Evolutionary conservation across 2,888 invertebrate species (phyloP), one percentile per base, ranked within the genome.

Genomic region (Tridacna gigas): DNA sequence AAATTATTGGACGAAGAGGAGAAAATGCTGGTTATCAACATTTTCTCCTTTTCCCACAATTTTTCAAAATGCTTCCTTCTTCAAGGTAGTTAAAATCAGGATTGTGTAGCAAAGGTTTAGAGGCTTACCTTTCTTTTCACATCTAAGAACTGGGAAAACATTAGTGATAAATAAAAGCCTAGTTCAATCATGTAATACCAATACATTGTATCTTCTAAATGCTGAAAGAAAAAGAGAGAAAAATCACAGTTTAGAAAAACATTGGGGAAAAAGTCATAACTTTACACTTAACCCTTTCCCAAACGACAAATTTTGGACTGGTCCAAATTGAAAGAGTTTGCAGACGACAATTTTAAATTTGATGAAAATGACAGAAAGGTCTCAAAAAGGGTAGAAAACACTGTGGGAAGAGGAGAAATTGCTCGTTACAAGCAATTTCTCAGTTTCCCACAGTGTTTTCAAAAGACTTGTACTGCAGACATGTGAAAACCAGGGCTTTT

Each of bases 141-240:
- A 95, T 99, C 99, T 95, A 97, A 97, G 95, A 98, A 98, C 95
- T 99, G 98, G 25, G 98, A 97, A 86, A 98, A 96, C 87, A 94
- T 97, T 82, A 99, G 96, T 25, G 99, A 97, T 97, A 98, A 98
- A 95, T 99, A 99, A 95, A 99, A 99, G 48, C 98, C 97, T 94
- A 98, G 96, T 69, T 98, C 98, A 88, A 98, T 96, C 97, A 99
- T 98, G 96, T 99, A 99, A 95, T 99, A 98, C 98, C 98, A 99
- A 97, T 98, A 99, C 71, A 98, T 95, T 93, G 97, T 98, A 88
- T 94, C 95, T 18, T 97, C 96, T 26, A 98, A 95, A 60, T 97
- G 96, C 97, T 98, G 96, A 83, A 96, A 83, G 2, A 25, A n/a
- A 56, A 77, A 60, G 28, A 56, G 28, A 61, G 28, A 71, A 51